phyloP scores from a whole-genome alignment of 1,140 invertebrate genomes.

The Notospermus geniculatus region DNA sequence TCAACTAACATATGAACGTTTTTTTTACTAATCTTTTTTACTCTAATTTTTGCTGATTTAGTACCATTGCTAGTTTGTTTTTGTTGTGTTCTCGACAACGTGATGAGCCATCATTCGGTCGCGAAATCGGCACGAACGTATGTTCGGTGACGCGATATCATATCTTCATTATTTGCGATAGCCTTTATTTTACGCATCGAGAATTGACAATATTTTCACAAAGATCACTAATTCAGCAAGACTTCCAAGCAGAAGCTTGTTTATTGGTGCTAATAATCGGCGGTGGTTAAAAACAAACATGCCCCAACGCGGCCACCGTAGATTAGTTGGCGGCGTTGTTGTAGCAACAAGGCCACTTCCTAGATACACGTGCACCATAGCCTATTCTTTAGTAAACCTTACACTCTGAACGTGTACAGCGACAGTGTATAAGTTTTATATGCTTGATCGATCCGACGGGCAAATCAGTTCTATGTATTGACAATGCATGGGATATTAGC shows the following conservation, averaged over 20 bases:
- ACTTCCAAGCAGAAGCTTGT: no score
- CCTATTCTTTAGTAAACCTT: no score
- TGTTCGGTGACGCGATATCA: background rate
- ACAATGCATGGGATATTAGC: constrained; percentile 10
- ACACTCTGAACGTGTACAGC: no score
- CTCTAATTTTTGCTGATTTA: background rate
- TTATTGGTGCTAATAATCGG: no score
- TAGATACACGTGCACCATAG: constrained; percentile 2
- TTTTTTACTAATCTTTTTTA: background rate
- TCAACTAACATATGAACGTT: background rate
- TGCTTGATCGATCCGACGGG: constrained; percentile 13
- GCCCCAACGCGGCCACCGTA: background rate
- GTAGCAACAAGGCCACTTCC: constrained; percentile 32
- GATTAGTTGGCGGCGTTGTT: constrained; percentile 26
- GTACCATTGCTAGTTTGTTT: constrained; percentile 6
- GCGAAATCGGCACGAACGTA: background rate
- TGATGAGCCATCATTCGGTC: background rate
- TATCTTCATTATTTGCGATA: no score
- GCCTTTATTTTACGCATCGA: no score
- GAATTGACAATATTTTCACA: no score
- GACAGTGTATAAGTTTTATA: constrained; percentile 5
- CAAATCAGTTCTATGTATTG: background rate
- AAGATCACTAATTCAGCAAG: no score
- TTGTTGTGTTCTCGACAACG: background rate
- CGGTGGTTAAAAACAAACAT: no score